These are phyloP conservation scores for Sarcoramphus papa DNA, from an alignment of 2,797 vertebrate species.

Conservation along the genomic window DNA sequence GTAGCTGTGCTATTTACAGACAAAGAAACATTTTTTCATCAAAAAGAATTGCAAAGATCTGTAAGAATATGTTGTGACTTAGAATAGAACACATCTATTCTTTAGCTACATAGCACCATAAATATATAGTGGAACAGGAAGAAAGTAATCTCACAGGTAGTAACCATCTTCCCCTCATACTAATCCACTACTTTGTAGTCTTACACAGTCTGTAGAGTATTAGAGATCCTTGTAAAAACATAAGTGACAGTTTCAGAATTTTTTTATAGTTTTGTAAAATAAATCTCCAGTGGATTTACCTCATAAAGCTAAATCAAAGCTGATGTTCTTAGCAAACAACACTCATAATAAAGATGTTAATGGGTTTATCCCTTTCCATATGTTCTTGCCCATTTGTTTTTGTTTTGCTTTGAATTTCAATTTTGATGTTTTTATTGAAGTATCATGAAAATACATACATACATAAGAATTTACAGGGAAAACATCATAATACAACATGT, in stretches of 20 bases:
- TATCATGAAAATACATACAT: background rate
- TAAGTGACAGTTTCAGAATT: background rate
- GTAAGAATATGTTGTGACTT: background rate
- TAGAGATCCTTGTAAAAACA: background rate
- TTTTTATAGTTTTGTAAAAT: background rate
- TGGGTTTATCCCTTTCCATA: background rate
- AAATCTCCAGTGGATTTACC: background rate
- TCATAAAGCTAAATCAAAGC: conserved; percentile 8
- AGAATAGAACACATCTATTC: background rate
- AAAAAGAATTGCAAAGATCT: background rate
- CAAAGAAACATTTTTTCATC: background rate
- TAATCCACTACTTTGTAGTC: background rate
- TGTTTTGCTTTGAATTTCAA: background rate
- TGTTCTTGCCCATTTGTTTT: background rate
- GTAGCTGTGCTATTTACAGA: background rate
- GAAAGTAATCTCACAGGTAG: background rate
- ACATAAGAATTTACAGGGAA: background rate
- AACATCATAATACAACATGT: background rate
- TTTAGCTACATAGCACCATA: background rate
- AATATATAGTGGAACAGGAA: background rate
- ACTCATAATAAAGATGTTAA: background rate
- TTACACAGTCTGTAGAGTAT: background rate
- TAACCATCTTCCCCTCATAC: background rate
- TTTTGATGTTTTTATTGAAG: background rate
- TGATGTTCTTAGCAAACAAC: background rate